Percentiles rank a stretch among this genome's conserved stretches.
Conservation (phyloP, 2,888 invertebrate genomes). For the Cabera pusaria region DNA sequence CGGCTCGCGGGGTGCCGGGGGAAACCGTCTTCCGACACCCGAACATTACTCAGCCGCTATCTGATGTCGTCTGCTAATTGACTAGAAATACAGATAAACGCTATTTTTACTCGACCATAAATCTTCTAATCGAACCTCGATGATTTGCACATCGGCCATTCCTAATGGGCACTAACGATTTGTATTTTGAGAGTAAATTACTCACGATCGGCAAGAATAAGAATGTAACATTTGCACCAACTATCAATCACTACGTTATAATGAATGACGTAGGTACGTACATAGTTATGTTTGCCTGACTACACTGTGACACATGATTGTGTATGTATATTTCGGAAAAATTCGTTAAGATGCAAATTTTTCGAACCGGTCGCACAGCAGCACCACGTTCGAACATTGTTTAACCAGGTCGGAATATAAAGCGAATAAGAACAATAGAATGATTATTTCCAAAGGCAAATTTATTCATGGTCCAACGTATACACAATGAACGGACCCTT, state of each 20-base stretch:
- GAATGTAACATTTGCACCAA: too few species aligned
- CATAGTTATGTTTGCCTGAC: too few species aligned
- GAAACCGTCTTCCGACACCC: slow-evolving; percentile 31
- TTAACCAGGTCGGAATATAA: slow-evolving; percentile 21
- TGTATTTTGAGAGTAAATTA: not conserved
- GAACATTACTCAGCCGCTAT: slow-evolving; percentile 73
- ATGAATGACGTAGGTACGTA: too few species aligned
- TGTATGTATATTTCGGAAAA: slow-evolving; percentile 1
- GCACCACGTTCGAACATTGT: slow-evolving; percentile 4
- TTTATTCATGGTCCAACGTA: slow-evolving; percentile 82
- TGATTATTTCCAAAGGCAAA: slow-evolving; percentile 70
- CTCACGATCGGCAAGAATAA: too few species aligned
- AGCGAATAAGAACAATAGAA: slow-evolving; percentile 41
- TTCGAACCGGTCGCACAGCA: slow-evolving; percentile 18
- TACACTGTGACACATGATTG: too few species aligned
- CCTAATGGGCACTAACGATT: slow-evolving; percentile 1
- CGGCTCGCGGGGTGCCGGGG: slow-evolving; percentile 14
- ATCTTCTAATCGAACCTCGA: slow-evolving; percentile 46
- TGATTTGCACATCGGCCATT: slow-evolving; percentile 16
- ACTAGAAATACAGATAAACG: slow-evolving; percentile 78
- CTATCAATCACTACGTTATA: too few species aligned
- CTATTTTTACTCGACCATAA: slow-evolving; percentile 65
- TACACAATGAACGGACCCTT: slow-evolving; percentile 81
- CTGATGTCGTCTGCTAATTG: slow-evolving; percentile 79
- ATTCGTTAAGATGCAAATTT: slow-evolving; percentile 30